phyloP scores from a whole-genome alignment of 2,888 invertebrate genomes.

The Cyclophora punctaria region DNA sequence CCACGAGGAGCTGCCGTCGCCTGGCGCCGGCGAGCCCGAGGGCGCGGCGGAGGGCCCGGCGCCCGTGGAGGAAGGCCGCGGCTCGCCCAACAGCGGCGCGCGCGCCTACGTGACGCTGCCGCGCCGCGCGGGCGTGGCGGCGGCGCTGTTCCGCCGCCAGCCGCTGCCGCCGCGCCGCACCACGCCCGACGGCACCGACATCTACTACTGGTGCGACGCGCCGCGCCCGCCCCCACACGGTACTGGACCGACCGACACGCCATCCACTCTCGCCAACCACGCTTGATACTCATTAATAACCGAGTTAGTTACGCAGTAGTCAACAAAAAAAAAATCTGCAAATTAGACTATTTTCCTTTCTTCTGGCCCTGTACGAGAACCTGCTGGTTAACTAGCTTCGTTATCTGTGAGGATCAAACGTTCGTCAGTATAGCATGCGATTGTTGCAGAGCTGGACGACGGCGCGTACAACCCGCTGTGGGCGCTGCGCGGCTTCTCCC shows the following conservation, averaged over 20 bases:
- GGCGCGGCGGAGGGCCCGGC: slow-evolving; percentile 39
- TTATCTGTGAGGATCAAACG: too few species aligned
- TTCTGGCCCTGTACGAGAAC: too few species aligned
- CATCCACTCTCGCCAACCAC: not conserved
- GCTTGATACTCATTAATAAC: too few species aligned
- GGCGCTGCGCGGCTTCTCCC: slow-evolving; percentile 96
- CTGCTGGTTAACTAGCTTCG: too few species aligned
- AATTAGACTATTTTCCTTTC: too few species aligned
- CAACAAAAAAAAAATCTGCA: too few species aligned
- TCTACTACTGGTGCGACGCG: slow-evolving; percentile 92
- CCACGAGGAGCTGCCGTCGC: slow-evolving; percentile 80
- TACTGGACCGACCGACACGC: slow-evolving; percentile 30
- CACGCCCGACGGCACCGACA: slow-evolving; percentile 88
- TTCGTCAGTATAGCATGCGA: not conserved
- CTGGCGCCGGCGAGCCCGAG: slow-evolving; percentile 20
- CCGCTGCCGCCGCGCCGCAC: slow-evolving; percentile 81
- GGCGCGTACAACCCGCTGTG: slow-evolving; percentile 95
- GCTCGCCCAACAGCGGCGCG: slow-evolving; percentile 30
- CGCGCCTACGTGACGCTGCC: slow-evolving; percentile 74
- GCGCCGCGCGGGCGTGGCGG: slow-evolving; percentile 42
- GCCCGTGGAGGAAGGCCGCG: slow-evolving; percentile 23
- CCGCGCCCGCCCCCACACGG: slow-evolving; percentile 75
- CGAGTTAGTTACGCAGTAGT: too few species aligned
- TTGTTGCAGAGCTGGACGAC: slow-evolving; percentile 89
- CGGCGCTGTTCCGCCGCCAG: slow-evolving; percentile 41